Percentiles rank a stretch among this genome's conserved stretches.
phyloP scores from a whole-genome alignment of 2,797 vertebrate genomes.

The Phoeniculus purpureus region DNA sequence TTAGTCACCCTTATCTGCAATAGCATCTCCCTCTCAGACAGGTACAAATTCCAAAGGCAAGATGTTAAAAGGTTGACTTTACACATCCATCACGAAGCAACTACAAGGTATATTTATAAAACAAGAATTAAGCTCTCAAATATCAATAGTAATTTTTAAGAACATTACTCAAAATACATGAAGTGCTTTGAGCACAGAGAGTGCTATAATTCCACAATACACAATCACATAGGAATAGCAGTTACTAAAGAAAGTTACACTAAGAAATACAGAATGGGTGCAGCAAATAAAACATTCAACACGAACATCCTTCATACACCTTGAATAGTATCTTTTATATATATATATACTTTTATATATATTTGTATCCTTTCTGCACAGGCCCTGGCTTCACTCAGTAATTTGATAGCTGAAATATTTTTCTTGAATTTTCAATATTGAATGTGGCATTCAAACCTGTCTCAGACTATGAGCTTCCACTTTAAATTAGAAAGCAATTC shows the following conservation, averaged over 20 bases:
- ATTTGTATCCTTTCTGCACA: background rate
- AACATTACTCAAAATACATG: background rate
- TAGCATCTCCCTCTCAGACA: background rate
- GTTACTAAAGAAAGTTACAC: background rate
- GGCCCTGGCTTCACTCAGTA: background rate
- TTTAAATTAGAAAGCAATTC: background rate
- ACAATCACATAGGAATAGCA: background rate
- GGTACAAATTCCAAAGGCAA: background rate
- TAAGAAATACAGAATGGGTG: background rate
- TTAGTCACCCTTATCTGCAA: background rate
- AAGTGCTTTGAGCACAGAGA: background rate
- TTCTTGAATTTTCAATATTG: background rate
- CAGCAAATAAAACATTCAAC: background rate
- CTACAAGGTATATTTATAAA: background rate
- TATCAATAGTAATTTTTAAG: background rate
- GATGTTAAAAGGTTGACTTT: background rate
- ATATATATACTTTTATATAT: no score
- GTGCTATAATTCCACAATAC: background rate
- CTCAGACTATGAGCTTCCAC: background rate
- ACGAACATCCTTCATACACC: background rate
- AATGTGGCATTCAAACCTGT: background rate
- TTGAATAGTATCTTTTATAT: no score
- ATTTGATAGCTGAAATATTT: background rate
- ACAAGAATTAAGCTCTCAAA: background rate
- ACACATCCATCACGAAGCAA: background rate